phyloP scores from a whole-genome alignment of 2,888 invertebrate genomes.

The Tortrix viridana region DNA sequence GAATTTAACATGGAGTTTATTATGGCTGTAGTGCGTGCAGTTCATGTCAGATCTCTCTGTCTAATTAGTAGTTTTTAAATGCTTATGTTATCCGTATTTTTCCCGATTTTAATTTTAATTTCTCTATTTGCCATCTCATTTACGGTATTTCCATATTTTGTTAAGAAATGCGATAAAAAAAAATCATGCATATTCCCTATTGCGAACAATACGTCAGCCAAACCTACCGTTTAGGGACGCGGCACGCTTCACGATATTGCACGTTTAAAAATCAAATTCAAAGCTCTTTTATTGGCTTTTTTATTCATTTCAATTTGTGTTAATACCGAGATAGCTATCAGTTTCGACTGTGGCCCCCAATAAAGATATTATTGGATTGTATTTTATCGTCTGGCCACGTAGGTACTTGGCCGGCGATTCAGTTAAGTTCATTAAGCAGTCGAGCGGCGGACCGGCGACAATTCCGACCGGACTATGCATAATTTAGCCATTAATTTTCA shows the following conservation, averaged over 20 bases:
- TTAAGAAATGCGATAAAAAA: too few relatives aligned
- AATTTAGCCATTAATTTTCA: conserved; percentile 80
- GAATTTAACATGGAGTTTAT: too few relatives aligned
- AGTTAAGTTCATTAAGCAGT: conserved; percentile 72
- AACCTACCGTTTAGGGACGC: conserved; percentile 14
- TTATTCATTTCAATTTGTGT: conserved; percentile 32
- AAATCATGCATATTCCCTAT: too few relatives aligned
- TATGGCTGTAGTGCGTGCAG: too few relatives aligned
- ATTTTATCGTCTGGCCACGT: conserved; percentile 58
- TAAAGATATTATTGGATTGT: conserved; percentile 57
- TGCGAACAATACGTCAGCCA: conserved; percentile 53
- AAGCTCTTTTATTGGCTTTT: conserved; percentile 23
- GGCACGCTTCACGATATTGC: conserved; percentile 34
- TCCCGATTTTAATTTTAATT: too few relatives aligned
- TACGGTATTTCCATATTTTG: too few relatives aligned
- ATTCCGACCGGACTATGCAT: conserved; percentile 78
- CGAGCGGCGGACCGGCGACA: conserved; percentile 68
- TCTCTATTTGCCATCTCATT: too few relatives aligned
- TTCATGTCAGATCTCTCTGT: too few relatives aligned
- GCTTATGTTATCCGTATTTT: too few relatives aligned
- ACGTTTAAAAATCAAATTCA: conserved; percentile 7
- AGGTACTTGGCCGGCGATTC: conserved; percentile 58
- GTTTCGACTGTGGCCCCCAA: conserved; percentile 40
- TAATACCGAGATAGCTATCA: conserved; percentile 22
- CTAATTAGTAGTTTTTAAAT: too few relatives aligned